phyloP scores from a whole-genome alignment of 2,888 invertebrate species.

The Spialia ferax region DNA sequence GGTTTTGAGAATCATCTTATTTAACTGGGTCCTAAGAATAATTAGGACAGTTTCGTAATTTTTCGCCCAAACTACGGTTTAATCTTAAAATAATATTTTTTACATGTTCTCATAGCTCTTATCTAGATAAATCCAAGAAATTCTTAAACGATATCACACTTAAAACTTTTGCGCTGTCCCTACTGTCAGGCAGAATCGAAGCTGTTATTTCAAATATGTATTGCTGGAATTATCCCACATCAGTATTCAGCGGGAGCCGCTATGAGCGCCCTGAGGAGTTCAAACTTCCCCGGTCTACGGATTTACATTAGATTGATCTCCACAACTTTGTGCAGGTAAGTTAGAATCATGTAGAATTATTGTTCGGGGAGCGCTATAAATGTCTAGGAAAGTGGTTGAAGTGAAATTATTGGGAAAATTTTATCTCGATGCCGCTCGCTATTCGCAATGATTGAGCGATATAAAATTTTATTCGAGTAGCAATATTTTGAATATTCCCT shows the following conservation, averaged over 20 bases:
- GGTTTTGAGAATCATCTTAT: too few species aligned
- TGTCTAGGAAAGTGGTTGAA: conserved; percentile 7
- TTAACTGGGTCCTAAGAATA: too few species aligned
- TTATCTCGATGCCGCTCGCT: neutral
- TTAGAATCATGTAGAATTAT: conserved; percentile 34
- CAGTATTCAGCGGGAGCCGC: conserved; percentile 14
- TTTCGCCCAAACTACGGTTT: too few species aligned
- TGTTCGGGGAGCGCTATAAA: conserved; percentile 25
- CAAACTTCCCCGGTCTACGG: conserved; percentile 24
- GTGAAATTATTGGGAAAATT: conserved; percentile 7
- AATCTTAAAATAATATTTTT: too few species aligned
- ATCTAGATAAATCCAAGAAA: too few species aligned
- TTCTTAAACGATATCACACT: too few species aligned
- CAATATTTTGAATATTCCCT: neutral
- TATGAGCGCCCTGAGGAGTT: conserved; percentile 25
- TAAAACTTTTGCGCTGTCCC: neutral
- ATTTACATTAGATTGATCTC: conserved; percentile 38
- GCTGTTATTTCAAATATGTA: neutral
- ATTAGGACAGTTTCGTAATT: too few species aligned
- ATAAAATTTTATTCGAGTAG: neutral
- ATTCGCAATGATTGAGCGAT: neutral
- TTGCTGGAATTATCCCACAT: neutral
- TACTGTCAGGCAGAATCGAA: neutral
- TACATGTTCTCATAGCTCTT: too few species aligned
- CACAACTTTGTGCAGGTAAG: conserved; percentile 33